Conservation (phyloP, 2,797 vertebrate species). For the Sarcoramphus papa region DNA sequence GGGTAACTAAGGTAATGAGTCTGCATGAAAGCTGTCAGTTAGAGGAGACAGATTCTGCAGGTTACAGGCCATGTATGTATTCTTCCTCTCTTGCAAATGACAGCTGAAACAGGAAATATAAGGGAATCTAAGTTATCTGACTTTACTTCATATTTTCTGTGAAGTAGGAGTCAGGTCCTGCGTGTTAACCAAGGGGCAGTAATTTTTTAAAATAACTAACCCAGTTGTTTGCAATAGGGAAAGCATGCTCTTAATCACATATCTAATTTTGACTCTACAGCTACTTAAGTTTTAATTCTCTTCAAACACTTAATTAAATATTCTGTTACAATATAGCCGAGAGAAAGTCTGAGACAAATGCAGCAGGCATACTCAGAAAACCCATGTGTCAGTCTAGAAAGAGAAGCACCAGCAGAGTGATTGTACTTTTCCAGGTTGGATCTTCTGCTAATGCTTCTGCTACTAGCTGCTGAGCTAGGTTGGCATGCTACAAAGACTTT, state of each 20-base stretch:
- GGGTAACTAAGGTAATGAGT: background rate
- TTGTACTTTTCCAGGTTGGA: background rate
- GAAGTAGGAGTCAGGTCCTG: background rate
- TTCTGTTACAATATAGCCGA: background rate
- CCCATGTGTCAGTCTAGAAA: background rate
- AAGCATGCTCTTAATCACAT: background rate
- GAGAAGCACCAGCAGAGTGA: rapidly evolving
- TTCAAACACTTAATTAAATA: background rate
- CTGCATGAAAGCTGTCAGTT: background rate
- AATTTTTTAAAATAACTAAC: background rate
- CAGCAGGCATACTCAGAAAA: background rate
- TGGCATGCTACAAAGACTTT: background rate
- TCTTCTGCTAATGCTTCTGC: background rate
- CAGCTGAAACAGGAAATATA: background rate
- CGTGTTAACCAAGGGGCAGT: background rate
- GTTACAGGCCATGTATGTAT: background rate
- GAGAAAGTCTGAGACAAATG: background rate
- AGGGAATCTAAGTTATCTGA: background rate
- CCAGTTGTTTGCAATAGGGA: background rate
- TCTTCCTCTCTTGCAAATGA: background rate
- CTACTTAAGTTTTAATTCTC: background rate
- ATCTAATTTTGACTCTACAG: background rate
- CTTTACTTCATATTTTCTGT: background rate
- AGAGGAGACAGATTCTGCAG: background rate
- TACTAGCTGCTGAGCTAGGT: background rate